phyloP scores from a whole-genome alignment of 2,888 invertebrate genomes.

The Limenitis camilla region DNA sequence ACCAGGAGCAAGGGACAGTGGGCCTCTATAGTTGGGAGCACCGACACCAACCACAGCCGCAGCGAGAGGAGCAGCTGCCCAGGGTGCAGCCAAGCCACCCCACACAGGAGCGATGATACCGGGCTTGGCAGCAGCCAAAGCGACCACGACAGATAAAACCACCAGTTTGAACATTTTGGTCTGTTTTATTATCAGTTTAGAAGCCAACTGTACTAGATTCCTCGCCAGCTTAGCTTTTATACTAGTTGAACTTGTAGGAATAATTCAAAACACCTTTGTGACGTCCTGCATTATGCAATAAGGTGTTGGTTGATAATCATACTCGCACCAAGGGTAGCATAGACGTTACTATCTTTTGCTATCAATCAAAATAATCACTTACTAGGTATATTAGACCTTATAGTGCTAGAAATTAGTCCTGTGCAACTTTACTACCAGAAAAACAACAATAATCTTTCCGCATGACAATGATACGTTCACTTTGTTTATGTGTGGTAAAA shows the following conservation, averaged over 20 bases:
- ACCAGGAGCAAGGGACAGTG: slow-evolving; percentile 58
- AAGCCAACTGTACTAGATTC: slow-evolving; percentile 53
- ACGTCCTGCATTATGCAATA: slow-evolving; percentile 29
- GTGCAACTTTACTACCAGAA: slow-evolving; percentile 21
- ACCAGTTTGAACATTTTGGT: slow-evolving; percentile 75
- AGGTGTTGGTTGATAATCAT: slow-evolving; percentile 26
- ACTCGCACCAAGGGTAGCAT: slow-evolving; percentile 25
- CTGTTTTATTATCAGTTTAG: slow-evolving; percentile 61
- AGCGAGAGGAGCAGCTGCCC: slow-evolving; percentile 31
- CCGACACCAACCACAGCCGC: slow-evolving; percentile 34
- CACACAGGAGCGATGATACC: slow-evolving; percentile 35
- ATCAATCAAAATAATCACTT: neutral
- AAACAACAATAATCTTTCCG: slow-evolving; percentile 37
- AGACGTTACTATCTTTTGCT: neutral
- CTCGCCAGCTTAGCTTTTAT: slow-evolving; percentile 51
- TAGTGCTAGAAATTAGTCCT: slow-evolving; percentile 56
- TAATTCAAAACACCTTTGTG: slow-evolving; percentile 57
- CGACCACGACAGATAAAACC: slow-evolving; percentile 77
- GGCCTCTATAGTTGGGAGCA: slow-evolving; percentile 59
- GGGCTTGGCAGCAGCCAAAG: slow-evolving; percentile 70
- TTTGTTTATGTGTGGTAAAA: slow-evolving; percentile 27
- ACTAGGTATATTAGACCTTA: slow-evolving; percentile 32
- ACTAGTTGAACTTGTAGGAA: slow-evolving; percentile 53
- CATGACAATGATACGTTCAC: slow-evolving; percentile 54
- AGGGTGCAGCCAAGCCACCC: slow-evolving; percentile 24